These are phyloP conservation scores for Takifugu rubripes DNA, from an alignment of 2,797 vertebrate genomes.

Conservation along the genomic window DNA sequence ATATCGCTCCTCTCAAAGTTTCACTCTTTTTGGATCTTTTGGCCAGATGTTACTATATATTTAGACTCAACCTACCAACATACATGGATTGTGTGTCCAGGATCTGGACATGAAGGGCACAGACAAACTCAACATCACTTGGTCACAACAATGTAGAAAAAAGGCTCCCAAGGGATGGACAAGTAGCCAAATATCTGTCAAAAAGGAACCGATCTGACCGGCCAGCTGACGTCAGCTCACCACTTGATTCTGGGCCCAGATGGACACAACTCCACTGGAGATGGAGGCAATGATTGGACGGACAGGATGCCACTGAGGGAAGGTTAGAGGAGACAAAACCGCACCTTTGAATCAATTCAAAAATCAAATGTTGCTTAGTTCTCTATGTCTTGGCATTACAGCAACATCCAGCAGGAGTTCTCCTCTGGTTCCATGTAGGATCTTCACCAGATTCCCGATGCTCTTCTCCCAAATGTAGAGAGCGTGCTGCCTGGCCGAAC, in stretches of 20 bases:
- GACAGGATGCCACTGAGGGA: constrained; percentile 91
- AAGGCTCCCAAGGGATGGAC: too few relatives aligned
- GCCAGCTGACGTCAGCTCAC: constrained; percentile 67
- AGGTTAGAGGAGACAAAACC: background rate
- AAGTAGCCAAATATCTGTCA: too few relatives aligned
- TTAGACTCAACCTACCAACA: too few relatives aligned
- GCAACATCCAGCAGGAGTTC: constrained; percentile 94
- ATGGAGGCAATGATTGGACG: constrained; percentile 96
- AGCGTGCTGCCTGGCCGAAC: constrained; percentile 92
- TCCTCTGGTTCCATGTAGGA: constrained; percentile 92
- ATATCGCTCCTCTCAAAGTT: too few relatives aligned
- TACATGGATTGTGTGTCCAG: too few relatives aligned
- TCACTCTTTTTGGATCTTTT: too few relatives aligned
- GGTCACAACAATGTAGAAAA: too few relatives aligned
- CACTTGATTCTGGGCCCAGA: constrained; percentile 99
- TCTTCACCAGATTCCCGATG: constrained; percentile 97
- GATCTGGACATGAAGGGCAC: too few relatives aligned
- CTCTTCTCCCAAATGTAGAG: constrained; percentile 99
- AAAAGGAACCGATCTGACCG: too few relatives aligned
- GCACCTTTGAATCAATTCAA: background rate
- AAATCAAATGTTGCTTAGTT: too few relatives aligned
- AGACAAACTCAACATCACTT: too few relatives aligned
- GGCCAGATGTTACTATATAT: too few relatives aligned
- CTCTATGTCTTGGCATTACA: constrained; percentile 61
- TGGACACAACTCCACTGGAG: constrained; percentile 96